Evolutionary conservation across 2,888 invertebrate genomes (phyloP).

Genomic region (Clanis bilineata): DNA sequence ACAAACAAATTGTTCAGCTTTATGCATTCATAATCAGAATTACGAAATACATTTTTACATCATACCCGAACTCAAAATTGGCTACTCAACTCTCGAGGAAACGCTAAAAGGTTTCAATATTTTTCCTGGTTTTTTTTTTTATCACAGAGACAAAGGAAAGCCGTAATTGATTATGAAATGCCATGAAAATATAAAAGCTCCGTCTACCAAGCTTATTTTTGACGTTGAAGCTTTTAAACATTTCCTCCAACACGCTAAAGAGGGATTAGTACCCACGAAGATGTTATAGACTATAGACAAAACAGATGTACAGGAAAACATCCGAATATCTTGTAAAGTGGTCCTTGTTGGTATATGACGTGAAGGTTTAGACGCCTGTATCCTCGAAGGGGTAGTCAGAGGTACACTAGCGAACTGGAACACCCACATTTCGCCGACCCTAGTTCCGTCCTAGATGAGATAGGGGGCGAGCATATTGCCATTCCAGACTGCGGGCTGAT

Average conservation of each 20-base stretch:
- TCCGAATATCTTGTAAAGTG: not conserved
- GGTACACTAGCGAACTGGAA: too few species aligned
- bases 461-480: too few species aligned
- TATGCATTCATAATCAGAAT: too few species aligned
- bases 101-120: not conserved
- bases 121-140: not conserved
- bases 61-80: not conserved
- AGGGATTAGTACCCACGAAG: not conserved
- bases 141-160: not conserved
- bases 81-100: not conserved
- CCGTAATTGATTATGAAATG: conserved; percentile 8
- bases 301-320: not conserved
- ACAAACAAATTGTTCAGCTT: too few species aligned
- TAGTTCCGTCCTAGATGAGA: too few species aligned
- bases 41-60: not conserved
- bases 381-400: too few species aligned
- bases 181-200: not conserved
- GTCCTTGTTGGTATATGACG: not conserved
- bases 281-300: not conserved
- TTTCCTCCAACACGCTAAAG: not conserved
- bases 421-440: too few species aligned
- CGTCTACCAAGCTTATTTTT: not conserved
- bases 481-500: too few species aligned
- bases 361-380: too few species aligned
- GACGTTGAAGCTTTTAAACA: not conserved